A percentile compares a stretch with the other conserved stretches of the same genome.
phyloP scores from a whole-genome alignment of 2,113 vertebrate species.

The Corythaixoides concolor region DNA sequence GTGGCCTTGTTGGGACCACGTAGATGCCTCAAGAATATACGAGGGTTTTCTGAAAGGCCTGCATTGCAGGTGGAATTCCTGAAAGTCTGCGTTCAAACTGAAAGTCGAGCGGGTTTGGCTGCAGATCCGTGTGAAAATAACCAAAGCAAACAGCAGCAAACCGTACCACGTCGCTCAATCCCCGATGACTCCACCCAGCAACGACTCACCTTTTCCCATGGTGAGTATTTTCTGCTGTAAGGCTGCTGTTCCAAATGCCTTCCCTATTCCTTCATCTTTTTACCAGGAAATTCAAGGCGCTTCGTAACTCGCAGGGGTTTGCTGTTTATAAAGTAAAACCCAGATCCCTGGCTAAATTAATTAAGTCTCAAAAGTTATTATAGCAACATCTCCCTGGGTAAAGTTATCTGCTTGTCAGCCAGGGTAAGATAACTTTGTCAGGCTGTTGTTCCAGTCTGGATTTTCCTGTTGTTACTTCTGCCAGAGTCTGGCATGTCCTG shows the following conservation, averaged over 20 bases:
- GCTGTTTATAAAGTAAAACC: background rate
- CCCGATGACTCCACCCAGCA: fast-evolving
- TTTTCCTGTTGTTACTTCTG: background rate
- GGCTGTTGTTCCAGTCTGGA: background rate
- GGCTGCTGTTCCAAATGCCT: background rate
- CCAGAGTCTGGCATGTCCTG: background rate
- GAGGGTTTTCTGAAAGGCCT: background rate
- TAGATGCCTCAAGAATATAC: background rate
- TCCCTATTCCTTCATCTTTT: background rate
- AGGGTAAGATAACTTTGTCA: background rate
- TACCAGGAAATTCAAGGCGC: background rate
- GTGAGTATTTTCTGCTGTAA: background rate
- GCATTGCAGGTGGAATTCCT: background rate
- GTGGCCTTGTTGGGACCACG: background rate
- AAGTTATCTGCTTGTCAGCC: background rate
- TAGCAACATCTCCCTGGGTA: background rate
- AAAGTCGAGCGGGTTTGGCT: background rate
- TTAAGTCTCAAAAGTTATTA: background rate
- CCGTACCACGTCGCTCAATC: fast-evolving
- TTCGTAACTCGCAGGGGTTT: background rate
- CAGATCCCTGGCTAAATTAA: background rate
- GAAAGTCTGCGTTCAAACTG: background rate
- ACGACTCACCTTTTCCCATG: background rate
- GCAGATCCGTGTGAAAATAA: background rate
- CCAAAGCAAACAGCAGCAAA: background rate